Conservation (phyloP, 2,797 vertebrate species). For the Synaphobranchus kaupii region DNA sequence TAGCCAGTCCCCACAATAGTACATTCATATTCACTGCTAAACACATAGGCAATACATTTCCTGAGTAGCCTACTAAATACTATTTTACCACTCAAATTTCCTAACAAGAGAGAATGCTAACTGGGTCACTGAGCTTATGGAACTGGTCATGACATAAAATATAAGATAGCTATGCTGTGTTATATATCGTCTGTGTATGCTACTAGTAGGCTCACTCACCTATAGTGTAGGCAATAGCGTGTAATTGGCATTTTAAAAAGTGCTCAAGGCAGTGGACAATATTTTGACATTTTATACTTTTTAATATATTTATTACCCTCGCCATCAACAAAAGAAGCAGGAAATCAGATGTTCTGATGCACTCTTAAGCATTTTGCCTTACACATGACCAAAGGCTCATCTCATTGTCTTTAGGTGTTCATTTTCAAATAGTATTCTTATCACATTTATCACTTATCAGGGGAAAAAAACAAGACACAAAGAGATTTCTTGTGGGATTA, state of each 20-base stretch:
- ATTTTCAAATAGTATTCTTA: conserved; percentile 6
- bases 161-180: neutral
- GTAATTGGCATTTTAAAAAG: too few relatives aligned
- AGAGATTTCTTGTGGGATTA: neutral
- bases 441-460: neutral
- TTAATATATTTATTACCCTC: too few relatives aligned
- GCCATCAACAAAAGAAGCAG: too few relatives aligned
- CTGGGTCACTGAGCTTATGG: neutral
- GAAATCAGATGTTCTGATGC: neutral
- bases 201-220: too few relatives aligned
- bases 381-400: neutral
- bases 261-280: too few relatives aligned
- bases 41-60: neutral
- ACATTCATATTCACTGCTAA: neutral
- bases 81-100: neutral
- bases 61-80: neutral
- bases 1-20: neutral
- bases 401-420: neutral
- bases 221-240: too few relatives aligned
- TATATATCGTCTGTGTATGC: too few relatives aligned
- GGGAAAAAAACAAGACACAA: neutral
- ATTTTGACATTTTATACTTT: too few relatives aligned
- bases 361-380: neutral
- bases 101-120: neutral
- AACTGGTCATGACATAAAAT: neutral